A percentile compares a stretch with the other conserved stretches of the same genome.
Conservation (phyloP, 2,888 invertebrate genomes). For the Hydroisotoma schaefferi region DNA sequence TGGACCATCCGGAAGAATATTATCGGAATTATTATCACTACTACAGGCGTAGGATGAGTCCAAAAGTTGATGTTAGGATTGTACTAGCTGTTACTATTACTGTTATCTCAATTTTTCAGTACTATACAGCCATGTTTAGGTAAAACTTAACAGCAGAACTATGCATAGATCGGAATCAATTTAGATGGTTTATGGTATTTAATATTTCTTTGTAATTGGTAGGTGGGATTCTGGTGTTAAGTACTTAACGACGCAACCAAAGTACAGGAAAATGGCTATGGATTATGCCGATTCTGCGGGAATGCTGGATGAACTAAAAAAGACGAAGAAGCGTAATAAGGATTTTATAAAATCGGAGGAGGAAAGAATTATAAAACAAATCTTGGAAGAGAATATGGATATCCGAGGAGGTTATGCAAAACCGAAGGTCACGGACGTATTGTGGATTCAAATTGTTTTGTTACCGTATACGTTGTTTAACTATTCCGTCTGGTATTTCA, state of each 20-base stretch:
- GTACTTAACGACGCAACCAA: slow-evolving; percentile 80
- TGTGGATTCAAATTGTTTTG: slow-evolving; percentile 79
- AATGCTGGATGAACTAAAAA: slow-evolving; percentile 55
- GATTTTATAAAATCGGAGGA: slow-evolving; percentile 70
- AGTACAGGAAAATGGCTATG: slow-evolving; percentile 74
- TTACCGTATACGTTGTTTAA: slow-evolving; percentile 69
- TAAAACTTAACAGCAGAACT: slow-evolving; percentile 11
- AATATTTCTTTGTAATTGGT: too few relatives aligned
- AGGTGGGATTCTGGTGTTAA: slow-evolving; percentile 75
- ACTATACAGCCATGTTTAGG: slow-evolving; percentile 61
- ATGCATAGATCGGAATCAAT: too few relatives aligned
- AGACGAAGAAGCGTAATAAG: slow-evolving; percentile 54
- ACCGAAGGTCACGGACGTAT: slow-evolving; percentile 69
- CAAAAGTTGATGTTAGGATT: slow-evolving; percentile 85
- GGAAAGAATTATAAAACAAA: slow-evolving; percentile 71
- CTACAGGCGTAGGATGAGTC: slow-evolving; percentile 78
- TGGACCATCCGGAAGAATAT: slow-evolving; percentile 89
- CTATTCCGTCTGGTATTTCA: slow-evolving; percentile 69
- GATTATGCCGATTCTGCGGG: slow-evolving; percentile 62
- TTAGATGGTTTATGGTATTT: too few relatives aligned
- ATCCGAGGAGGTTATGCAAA: slow-evolving; percentile 89
- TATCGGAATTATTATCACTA: slow-evolving; percentile 89
- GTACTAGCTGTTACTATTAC: slow-evolving; percentile 80
- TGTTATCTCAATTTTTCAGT: slow-evolving; percentile 80
- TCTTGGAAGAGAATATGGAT: slow-evolving; percentile 89